Conservation (phyloP, 2,888 invertebrate species). For the Hetaerina titia region DNA sequence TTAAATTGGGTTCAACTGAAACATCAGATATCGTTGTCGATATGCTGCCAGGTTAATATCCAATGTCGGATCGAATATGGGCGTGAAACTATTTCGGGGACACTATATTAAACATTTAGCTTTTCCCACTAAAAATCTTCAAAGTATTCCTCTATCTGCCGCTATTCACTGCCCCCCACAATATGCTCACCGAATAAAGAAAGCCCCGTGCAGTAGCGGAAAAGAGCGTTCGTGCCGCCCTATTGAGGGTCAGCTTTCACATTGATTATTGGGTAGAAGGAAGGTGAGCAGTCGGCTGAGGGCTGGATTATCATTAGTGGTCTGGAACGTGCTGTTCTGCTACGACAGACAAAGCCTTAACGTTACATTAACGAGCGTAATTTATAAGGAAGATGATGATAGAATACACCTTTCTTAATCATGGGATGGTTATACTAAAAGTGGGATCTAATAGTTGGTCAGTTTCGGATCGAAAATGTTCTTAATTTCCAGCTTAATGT, state of each 20-base stretch:
- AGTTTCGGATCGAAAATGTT: no score
- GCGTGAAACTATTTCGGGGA: no score
- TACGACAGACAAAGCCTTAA: background rate
- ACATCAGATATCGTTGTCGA: no score
- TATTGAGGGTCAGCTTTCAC: conserved; percentile 15
- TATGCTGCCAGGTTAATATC: no score
- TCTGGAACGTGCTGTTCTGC: conserved; percentile 1
- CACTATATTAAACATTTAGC: no score
- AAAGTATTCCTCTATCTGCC: no score
- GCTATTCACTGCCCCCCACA: background rate
- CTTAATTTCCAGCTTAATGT: no score
- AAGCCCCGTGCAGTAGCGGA: background rate
- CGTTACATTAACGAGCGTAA: background rate
- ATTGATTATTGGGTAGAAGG: background rate
- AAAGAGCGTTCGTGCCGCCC: background rate
- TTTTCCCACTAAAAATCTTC: no score
- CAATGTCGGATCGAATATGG: no score
- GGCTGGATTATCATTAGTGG: background rate
- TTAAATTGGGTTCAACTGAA: no score
- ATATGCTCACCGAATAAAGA: background rate
- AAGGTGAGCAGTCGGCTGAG: background rate
- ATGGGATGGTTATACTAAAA: no score
- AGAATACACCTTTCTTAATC: background rate
- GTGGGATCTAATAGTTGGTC: no score
- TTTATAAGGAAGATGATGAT: background rate